Base-by-base conservation (phyloP, 1,140 invertebrate species). In the Caenorhabditis remanei region DNA sequence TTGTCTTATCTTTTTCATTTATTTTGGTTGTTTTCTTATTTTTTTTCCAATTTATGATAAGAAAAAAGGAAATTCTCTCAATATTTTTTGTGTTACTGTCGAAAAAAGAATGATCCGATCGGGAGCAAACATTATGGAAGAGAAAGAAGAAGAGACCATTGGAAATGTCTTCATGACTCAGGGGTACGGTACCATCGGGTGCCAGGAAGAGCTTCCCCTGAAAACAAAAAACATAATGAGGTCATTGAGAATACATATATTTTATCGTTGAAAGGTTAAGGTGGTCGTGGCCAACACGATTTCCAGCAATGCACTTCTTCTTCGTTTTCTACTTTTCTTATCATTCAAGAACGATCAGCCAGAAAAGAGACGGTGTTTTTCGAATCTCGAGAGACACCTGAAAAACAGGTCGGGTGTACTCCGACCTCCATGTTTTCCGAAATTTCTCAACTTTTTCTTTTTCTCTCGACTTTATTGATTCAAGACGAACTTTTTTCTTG, bases 211-310 rank as follows among this genome's bases (percentile, higher is more conserved):
- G 67, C 41, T n/a, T 11, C 41, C 67, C 9, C 67, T 48, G 32
- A 67, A 67, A 67, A 67, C 41, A n/a, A 46, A 58, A 46, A 75
- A 75, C 67, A 75, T 46, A n/a, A 75, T 75, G 67, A 75, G 67
- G 8, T 75, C 67, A 75, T 75, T 75, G 67, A 13, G 67, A 75
- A 46, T 40, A 46, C 9, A 16, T 41, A 32, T 21, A 41, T 41
- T 16, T 14, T 53, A 6, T 11, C 11, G 13, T 9, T 53, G 50
- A 32, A 32, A 32, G 32, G 32, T 32, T 32, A 32, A 32, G 2
- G 32, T 32, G 32, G 32, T 0, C 32, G 32, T 32, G 32, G 32
- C 32, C 32, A 32, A 32, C 32, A 32, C 32, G 32, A 32, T 32
- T 32, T 32, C 32, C 32, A 32, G 32, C 32, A 32, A 2, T 32